Evolutionary conservation across 2,113 vertebrate genomes (phyloP).

Genomic region (Cyprinodon brontotheroides): DNA sequence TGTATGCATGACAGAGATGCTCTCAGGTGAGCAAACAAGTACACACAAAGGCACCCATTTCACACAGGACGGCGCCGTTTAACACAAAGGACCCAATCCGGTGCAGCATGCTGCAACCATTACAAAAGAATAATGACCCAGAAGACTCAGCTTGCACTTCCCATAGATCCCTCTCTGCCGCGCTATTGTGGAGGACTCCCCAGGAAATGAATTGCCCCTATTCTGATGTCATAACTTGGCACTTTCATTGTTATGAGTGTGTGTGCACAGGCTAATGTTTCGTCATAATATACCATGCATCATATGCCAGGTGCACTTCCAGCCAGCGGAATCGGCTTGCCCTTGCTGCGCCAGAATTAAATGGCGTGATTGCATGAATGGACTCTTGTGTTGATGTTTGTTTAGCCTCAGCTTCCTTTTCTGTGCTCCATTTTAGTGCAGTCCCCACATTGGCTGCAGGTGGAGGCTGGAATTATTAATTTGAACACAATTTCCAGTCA

Average conservation of each 20-base stretch:
- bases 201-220: constrained; percentile 68
- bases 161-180: constrained; percentile 47
- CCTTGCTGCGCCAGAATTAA: constrained; percentile 17
- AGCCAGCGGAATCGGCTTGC: constrained; percentile 23
- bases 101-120: constrained; percentile 36
- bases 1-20: background rate
- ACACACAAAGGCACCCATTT: constrained; percentile 37
- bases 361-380: background rate
- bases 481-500: constrained; percentile 40
- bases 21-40: constrained; percentile 58
- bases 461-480: constrained; percentile 36
- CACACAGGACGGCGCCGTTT: constrained; percentile 22
- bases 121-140: constrained; percentile 62
- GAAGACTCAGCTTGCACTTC: constrained; percentile 46
- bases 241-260: constrained; percentile 70
- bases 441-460: constrained; percentile 25
- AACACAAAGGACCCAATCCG: constrained; percentile 37
- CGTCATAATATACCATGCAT: constrained; percentile 64
- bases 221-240: constrained; percentile 64
- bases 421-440: background rate
- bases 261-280: constrained; percentile 65
- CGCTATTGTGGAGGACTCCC: constrained; percentile 57
- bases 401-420: constrained; percentile 14
- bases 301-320: constrained; percentile 40
- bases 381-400: constrained; percentile 20